Evolutionary conservation across 1,140 invertebrate species (phyloP), one percentile per base, ranked within the genome.

Genomic region (Meloidogyne floridensis): DNA sequence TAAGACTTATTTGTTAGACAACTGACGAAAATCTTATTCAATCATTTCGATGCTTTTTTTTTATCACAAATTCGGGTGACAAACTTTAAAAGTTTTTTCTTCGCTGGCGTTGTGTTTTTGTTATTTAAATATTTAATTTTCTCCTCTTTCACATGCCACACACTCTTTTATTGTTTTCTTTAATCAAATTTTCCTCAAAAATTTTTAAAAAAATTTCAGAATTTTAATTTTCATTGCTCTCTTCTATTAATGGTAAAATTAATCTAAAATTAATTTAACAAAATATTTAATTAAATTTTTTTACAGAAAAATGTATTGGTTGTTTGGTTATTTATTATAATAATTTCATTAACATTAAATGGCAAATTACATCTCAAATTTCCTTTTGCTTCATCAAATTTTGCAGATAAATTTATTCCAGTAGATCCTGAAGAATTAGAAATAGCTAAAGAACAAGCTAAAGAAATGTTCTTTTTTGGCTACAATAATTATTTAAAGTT

Each of bases 401-500:
- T 78, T 71, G 56, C 51, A 18, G 77, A 32, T 53, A 79, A 72
- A 79, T 79, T 42, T 72, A 79, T 47, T 18, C 59, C 20, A 43
- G 72, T 79, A 32, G 65, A 80, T 54, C 9, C 51, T n/a, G 72
- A 81, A 8, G 86, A 86, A 54, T 42, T 86, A 65, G 73, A 84
- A 32, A 84, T 85, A 32, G 86, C 86, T 13, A 13, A 75, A 51
- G 77, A 85, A 10, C 79, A 87, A 72, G 88, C 84, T 20, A 54
- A 75, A 47, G 85, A 88, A 81, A 90, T 89, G 88, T 89, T 90
- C 82, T 85, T 85, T 76, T 90, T 88, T 71, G 88, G 85, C 10
- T 87, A 87, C 70, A 72, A 82, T 59, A 84, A 79, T 65, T 83
- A 85, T 72, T 59, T 86, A 51, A 81, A 82, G 32, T 82, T 82